phyloP scores from a whole-genome alignment of 2,113 vertebrate species.

The Cepphus grylle region DNA sequence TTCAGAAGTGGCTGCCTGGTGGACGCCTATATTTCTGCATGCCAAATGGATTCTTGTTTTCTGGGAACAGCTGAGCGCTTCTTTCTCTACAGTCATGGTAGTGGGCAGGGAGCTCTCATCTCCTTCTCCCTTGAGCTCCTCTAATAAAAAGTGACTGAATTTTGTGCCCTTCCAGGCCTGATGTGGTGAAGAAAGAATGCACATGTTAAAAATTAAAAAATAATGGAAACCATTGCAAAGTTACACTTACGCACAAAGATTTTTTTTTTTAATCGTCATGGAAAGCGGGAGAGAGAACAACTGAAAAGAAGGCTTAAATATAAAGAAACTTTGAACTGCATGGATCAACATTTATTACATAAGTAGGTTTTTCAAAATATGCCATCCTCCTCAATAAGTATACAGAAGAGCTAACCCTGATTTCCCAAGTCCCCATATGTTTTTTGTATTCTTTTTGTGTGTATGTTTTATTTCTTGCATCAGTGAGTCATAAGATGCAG shows the following conservation, averaged over 20 bases:
- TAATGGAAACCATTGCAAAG: neutral
- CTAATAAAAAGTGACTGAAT: neutral
- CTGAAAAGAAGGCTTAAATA: neutral
- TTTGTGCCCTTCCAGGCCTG: neutral
- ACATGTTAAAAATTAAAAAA: neutral
- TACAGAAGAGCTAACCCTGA: neutral
- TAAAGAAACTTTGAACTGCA: neutral
- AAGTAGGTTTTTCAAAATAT: constrained; percentile 16
- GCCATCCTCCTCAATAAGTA: neutral
- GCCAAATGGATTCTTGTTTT: neutral
- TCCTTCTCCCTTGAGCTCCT: neutral
- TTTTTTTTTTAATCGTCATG: neutral
- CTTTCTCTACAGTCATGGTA: neutral
- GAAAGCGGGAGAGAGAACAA: neutral
- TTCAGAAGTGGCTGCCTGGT: neutral
- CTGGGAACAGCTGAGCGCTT: neutral
- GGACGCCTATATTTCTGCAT: neutral
- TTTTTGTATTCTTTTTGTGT: neutral
- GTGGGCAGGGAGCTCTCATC: neutral
- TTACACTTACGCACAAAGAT: neutral
- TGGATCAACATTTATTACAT: neutral
- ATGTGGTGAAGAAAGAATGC: neutral
- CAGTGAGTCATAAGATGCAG: constrained; percentile 55
- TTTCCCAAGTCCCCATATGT: constrained; percentile 25
- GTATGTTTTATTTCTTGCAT: constrained; percentile 52